Evolutionary conservation across 2,797 vertebrate genomes (phyloP).

Genomic region (Myotis vivesi): DNA sequence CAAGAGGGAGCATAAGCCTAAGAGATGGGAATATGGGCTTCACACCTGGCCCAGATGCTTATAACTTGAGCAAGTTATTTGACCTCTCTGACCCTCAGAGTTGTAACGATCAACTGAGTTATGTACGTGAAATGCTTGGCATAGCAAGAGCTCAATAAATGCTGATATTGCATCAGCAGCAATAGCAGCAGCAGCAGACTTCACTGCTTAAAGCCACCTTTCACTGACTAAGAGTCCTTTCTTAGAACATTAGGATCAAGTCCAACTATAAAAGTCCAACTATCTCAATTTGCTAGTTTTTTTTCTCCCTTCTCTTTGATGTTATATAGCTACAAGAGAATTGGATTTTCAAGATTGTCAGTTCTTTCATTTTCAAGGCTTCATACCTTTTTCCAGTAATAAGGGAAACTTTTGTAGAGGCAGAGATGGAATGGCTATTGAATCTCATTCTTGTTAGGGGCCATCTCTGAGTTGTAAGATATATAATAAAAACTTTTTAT

Average conservation of each 20-base stretch:
- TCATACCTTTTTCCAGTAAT: background rate
- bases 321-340: background rate
- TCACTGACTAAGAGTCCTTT: background rate
- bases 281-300: background rate
- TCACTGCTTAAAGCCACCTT: background rate
- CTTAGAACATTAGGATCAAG: background rate
- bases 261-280: background rate
- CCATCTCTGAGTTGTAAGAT: background rate
- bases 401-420: background rate
- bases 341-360: background rate
- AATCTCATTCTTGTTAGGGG: background rate
- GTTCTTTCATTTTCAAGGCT: constrained; percentile 11
- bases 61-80: constrained; percentile 1
- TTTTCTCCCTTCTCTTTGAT: background rate
- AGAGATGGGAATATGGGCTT: background rate
- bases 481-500: background rate
- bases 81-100: background rate
- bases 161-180: background rate
- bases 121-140: background rate
- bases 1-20: background rate
- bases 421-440: background rate
- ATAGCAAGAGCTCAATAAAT: background rate
- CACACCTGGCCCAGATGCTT: background rate
- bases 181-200: background rate
- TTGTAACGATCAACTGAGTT: background rate